Evolutionary conservation across 1,140 invertebrate species (phyloP).

Genomic region (Apis cerana): DNA sequence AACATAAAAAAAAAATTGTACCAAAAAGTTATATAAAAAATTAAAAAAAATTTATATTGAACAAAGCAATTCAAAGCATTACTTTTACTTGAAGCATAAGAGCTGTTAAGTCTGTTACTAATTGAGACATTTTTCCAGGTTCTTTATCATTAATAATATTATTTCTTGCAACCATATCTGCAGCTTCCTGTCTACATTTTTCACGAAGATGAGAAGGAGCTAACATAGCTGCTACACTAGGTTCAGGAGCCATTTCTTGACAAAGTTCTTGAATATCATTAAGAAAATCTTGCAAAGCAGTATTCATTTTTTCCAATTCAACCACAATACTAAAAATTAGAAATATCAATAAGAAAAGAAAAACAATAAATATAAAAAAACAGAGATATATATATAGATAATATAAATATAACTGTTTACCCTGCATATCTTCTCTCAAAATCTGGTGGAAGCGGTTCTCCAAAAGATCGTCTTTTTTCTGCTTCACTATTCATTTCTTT

Average conservation of each 20-base stretch:
- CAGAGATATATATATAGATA: background rate
- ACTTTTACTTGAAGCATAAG: constrained; percentile 96
- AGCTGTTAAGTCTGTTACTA: constrained; percentile 94
- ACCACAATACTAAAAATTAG: constrained; percentile 85
- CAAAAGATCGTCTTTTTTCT: constrained; percentile 92
- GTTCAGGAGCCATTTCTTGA: constrained; percentile 93
- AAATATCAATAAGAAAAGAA: constrained; percentile 2
- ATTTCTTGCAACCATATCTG: constrained; percentile 89
- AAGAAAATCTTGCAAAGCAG: constrained; percentile 92
- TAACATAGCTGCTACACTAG: constrained; percentile 92
- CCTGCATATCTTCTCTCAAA: constrained; percentile 95
- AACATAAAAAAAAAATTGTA: constrained; percentile 62
- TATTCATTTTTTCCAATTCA: constrained; percentile 95
- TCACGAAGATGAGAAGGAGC: constrained; percentile 93
- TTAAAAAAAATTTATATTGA: constrained; percentile 20
- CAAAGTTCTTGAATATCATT: constrained; percentile 92
- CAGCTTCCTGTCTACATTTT: constrained; percentile 92
- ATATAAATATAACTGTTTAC: constrained; percentile 55
- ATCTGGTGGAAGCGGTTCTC: constrained; percentile 88
- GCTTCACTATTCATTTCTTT: constrained; percentile 95
- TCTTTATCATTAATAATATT: constrained; percentile 84
- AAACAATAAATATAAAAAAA: background rate
- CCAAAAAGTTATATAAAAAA: constrained; percentile 6
- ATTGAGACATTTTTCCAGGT: constrained; percentile 85
- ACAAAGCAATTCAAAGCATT: constrained; percentile 56